Conservation (phyloP, 2,888 invertebrate species). For the Phaonia tiefii region DNA sequence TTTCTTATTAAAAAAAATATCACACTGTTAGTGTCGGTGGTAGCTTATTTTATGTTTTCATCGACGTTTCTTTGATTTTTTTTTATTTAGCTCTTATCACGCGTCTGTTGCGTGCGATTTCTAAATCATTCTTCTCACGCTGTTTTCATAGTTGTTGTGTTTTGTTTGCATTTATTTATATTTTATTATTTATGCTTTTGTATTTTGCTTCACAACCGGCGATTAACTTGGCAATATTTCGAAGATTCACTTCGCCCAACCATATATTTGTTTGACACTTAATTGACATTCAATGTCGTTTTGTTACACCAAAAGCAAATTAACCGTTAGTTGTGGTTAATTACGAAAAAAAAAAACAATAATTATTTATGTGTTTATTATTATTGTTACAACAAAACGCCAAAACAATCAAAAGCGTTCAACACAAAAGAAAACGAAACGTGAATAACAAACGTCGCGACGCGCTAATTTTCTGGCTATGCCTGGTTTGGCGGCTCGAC, state of each 20-base stretch:
- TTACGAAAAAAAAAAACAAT: constrained; percentile 25
- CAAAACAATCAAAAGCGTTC: constrained; percentile 42
- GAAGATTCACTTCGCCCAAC: neutral
- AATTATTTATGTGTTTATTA: no score
- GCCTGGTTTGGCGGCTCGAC: constrained; percentile 61
- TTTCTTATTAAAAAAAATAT: constrained; percentile 7
- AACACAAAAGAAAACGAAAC: no score
- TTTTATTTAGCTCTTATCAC: constrained; percentile 27
- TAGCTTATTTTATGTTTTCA: constrained; percentile 1
- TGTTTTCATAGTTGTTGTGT: constrained; percentile 9
- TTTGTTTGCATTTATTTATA: constrained; percentile 4
- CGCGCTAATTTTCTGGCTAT: constrained; percentile 32
- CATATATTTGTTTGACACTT: neutral
- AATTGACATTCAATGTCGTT: constrained; percentile 27
- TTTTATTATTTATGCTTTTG: constrained; percentile 2
- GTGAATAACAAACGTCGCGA: constrained; percentile 39
- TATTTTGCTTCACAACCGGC: constrained; percentile 22
- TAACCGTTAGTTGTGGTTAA: constrained; percentile 28
- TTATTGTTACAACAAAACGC: constrained; percentile 32
- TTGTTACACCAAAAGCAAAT: constrained; percentile 10
- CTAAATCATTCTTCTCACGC: neutral
- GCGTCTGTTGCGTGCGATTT: constrained; percentile 32
- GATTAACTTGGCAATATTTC: neutral
- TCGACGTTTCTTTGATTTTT: constrained; percentile 12
- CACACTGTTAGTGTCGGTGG: neutral